Percentiles rank a stretch among this genome's conserved stretches.
Conservation (phyloP, 2,888 invertebrate genomes). For the Ptychoptera contaminata region DNA sequence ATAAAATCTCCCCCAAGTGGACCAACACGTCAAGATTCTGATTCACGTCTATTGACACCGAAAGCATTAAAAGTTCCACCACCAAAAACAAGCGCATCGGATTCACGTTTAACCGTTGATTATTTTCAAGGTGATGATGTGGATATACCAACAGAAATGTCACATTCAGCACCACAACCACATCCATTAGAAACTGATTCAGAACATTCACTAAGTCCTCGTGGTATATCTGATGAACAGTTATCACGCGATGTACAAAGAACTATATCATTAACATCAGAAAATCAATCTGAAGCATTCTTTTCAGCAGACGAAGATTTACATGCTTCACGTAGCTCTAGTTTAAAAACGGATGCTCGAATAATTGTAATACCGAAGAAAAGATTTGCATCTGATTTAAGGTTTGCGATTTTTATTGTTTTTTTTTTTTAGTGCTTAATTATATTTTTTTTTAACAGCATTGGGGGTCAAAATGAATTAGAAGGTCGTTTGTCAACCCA, state of each 20-base stretch:
- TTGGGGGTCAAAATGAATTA: slow-evolving; percentile 26
- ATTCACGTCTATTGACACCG: slow-evolving; percentile 18
- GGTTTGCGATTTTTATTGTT: slow-evolving; percentile 17
- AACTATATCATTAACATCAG: slow-evolving; percentile 74
- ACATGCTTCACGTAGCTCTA: slow-evolving; percentile 25
- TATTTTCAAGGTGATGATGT: slow-evolving; percentile 43
- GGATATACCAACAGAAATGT: slow-evolving; percentile 31
- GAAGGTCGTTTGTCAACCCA: slow-evolving; percentile 34
- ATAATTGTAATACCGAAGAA: slow-evolving; percentile 17
- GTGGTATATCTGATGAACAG: slow-evolving; percentile 19
- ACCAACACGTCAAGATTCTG: slow-evolving; percentile 44
- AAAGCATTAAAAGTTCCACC: slow-evolving; percentile 33
- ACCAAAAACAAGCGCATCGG: slow-evolving; percentile 74
- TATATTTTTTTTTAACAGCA: slow-evolving; percentile 14
- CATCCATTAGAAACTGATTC: slow-evolving; percentile 29
- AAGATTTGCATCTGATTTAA: slow-evolving; percentile 30
- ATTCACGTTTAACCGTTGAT: slow-evolving; percentile 69
- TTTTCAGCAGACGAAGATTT: slow-evolving; percentile 85
- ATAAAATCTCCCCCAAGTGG: slow-evolving; percentile 49
- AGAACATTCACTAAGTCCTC: slow-evolving; percentile 23
- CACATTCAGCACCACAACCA: slow-evolving; percentile 30
- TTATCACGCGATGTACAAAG: slow-evolving; percentile 39
- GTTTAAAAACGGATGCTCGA: slow-evolving; percentile 9
- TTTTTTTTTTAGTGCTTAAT: not conserved
- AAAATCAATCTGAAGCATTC: slow-evolving; percentile 82